Percentiles rank a stretch among this genome's conserved stretches.
Conservation (phyloP, 2,797 vertebrate species). For the Peromyscus melanophrys region DNA sequence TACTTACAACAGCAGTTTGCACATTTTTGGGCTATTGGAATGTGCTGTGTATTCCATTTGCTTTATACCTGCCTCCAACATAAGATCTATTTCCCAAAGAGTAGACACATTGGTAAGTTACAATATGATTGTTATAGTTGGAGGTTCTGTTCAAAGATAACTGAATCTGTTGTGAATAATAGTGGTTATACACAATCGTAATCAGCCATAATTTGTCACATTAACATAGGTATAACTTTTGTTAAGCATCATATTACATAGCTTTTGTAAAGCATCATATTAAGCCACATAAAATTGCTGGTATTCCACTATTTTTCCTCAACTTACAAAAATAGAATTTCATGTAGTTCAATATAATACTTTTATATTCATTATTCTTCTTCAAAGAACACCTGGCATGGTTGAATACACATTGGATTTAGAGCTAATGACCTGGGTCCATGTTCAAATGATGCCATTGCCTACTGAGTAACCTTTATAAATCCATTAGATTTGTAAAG, state of each 20-base stretch:
- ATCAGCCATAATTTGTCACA: background rate
- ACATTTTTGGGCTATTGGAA: slow-evolving; percentile 8
- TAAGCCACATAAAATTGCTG: background rate
- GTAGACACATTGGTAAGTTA: background rate
- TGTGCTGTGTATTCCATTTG: background rate
- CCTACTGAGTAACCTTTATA: slow-evolving; percentile 57
- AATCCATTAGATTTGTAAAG: background rate
- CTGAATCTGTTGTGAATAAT: slow-evolving; percentile 2
- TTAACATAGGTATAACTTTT: background rate
- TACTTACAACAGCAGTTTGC: background rate
- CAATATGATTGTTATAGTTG: background rate
- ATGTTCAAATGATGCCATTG: background rate
- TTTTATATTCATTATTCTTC: slow-evolving; percentile 38
- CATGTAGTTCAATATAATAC: background rate
- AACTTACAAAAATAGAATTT: slow-evolving; percentile 48
- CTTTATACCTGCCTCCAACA: background rate
- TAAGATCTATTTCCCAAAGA: background rate
- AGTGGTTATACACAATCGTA: background rate
- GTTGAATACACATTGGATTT: slow-evolving; percentile 47
- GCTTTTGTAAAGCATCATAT: background rate
- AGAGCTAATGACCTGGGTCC: slow-evolving; percentile 4
- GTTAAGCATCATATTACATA: background rate
- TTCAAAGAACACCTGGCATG: slow-evolving; percentile 33
- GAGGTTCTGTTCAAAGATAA: slow-evolving; percentile 17
- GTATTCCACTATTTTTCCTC: background rate